These are phyloP conservation scores for Myoxocephalus aenaeus DNA, from an alignment of 2,797 vertebrate genomes.

Conservation along the genomic window DNA sequence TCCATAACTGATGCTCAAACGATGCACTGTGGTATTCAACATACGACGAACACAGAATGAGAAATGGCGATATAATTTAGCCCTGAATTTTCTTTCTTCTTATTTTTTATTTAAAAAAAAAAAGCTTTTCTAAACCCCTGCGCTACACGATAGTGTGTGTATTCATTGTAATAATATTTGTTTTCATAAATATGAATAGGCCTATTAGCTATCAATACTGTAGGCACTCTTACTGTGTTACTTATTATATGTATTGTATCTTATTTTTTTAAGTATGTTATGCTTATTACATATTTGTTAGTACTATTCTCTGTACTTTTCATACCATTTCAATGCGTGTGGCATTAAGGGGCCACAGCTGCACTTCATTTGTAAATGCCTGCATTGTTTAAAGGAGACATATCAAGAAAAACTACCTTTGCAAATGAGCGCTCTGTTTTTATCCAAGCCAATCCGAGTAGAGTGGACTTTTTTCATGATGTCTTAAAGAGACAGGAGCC, in stretches of 20 bases:
- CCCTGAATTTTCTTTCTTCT: not conserved
- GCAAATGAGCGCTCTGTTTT: not conserved
- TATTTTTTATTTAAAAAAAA: not conserved
- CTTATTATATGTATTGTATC: not conserved
- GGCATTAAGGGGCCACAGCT: not conserved
- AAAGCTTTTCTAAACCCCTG: not conserved
- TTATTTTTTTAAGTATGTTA: too few species aligned
- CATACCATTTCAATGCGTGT: not conserved
- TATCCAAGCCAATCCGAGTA: not conserved
- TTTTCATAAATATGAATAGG: not conserved
- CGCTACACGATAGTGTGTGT: too few species aligned
- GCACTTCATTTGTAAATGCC: not conserved
- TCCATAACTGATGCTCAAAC: constrained; percentile 11
- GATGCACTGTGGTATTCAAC: constrained; percentile 6
- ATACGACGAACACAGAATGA: constrained; percentile 8
- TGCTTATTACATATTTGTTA: not conserved
- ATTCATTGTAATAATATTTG: not conserved
- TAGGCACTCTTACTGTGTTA: not conserved
- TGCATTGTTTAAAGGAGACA: too few species aligned
- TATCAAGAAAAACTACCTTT: not conserved
- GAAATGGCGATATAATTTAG: constrained; percentile 3
- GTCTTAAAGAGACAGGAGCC: not conserved
- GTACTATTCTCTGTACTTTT: not conserved
- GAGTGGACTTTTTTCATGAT: too few species aligned
- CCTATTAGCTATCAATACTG: not conserved